Evolutionary conservation across 2,113 vertebrate species (phyloP).

Genomic region (Sardina pilchardus): DNA sequence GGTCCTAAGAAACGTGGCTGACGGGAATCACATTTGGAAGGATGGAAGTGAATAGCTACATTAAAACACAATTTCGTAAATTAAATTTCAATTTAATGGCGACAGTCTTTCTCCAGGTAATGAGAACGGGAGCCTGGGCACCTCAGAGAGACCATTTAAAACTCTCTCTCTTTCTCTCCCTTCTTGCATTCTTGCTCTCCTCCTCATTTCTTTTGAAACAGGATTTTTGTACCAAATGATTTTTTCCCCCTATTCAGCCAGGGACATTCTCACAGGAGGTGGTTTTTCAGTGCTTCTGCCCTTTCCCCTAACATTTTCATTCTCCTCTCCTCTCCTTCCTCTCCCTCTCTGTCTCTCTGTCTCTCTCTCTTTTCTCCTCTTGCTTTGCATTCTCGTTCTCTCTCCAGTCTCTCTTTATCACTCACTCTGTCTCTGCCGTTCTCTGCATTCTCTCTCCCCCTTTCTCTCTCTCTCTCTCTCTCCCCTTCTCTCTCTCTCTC

Average conservation of each 20-base stretch:
- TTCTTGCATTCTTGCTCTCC: not conserved
- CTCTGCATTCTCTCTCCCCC: slow-evolving; percentile 35
- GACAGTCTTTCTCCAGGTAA: slow-evolving; percentile 73
- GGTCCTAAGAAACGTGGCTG: slow-evolving; percentile 63
- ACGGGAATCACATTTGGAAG: slow-evolving; percentile 63
- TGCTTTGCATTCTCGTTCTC: not conserved
- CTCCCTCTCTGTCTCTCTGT: not conserved
- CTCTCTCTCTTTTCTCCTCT: not conserved
- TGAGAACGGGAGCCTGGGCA: slow-evolving; percentile 47
- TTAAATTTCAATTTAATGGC: slow-evolving; percentile 76
- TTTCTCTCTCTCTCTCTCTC: slow-evolving; percentile 48
- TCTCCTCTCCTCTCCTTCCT: slow-evolving; percentile 22
- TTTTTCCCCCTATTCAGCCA: slow-evolving; percentile 35
- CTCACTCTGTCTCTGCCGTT: not conserved
- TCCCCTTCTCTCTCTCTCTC: slow-evolving; percentile 22
- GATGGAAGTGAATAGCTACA: slow-evolving; percentile 66
- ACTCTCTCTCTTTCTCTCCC: slow-evolving; percentile 12
- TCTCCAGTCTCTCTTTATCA: not conserved
- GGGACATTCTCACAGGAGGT: slow-evolving; percentile 32
- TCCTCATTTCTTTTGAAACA: not conserved
- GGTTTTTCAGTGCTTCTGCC: slow-evolving; percentile 30
- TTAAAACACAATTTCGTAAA: slow-evolving; percentile 73
- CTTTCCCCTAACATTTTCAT: slow-evolving; percentile 46
- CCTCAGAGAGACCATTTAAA: slow-evolving; percentile 37
- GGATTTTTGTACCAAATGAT: slow-evolving; percentile 33